Evolutionary conservation across 2,113 vertebrate genomes (phyloP).

Genomic region (Alosa alosa): DNA sequence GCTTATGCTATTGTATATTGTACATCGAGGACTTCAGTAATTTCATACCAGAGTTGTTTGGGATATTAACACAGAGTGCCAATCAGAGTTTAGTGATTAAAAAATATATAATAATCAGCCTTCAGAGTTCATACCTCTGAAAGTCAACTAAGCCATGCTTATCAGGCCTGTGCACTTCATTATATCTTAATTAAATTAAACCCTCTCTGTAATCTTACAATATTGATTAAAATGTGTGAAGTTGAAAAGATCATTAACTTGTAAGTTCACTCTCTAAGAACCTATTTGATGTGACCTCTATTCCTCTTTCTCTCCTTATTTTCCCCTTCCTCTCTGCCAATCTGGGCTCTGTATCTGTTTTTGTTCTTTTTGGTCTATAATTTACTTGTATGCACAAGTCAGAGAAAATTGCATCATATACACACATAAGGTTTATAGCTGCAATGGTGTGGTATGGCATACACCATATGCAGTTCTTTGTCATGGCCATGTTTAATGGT

Average conservation of each 20-base stretch:
- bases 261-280: slow-evolving; percentile 20
- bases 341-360: background rate
- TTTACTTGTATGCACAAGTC: background rate
- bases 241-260: slow-evolving; percentile 44
- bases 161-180: slow-evolving; percentile 41
- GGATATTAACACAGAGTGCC: slow-evolving; percentile 24
- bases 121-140: slow-evolving; percentile 38
- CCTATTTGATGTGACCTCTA: slow-evolving; percentile 12
- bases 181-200: slow-evolving; percentile 48
- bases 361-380: background rate
- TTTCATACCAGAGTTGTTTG: slow-evolving; percentile 12
- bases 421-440: background rate
- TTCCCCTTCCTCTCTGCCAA: background rate
- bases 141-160: slow-evolving; percentile 45
- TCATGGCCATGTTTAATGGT: slow-evolving; percentile 46
- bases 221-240: slow-evolving; percentile 36
- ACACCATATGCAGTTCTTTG: slow-evolving; percentile 7
- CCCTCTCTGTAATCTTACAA: slow-evolving; percentile 38
- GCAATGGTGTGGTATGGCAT: background rate
- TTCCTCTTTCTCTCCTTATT: background rate
- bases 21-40: background rate
- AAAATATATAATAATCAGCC: slow-evolving; percentile 18
- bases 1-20: background rate
- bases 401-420: background rate
- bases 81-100: slow-evolving; percentile 42